Base-by-base conservation (phyloP, 2,888 invertebrate species). In the Brenthis daphne region DNA sequence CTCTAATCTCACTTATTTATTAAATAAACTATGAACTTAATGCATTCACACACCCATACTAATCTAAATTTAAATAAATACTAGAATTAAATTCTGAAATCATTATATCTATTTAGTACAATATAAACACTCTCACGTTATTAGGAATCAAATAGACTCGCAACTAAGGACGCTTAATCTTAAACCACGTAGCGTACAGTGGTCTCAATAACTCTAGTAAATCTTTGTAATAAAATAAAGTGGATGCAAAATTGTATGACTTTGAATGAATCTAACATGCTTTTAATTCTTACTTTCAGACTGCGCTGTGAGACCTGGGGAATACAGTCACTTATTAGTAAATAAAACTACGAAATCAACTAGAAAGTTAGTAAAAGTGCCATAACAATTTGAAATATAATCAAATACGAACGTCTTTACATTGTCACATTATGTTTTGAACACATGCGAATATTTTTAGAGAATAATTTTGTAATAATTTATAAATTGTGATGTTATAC, bases 271-370 rank as follows among this genome's bases (percentile, higher is more conserved):
- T 75, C 82, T 84, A 81, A 80, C 91, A 91, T 91, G 91, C 90
- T 85, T 67, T 80, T 84, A 76, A 71, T 75, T 85, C 92, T 92
- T 92, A 92, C 92, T 92, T 89, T 92, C 92, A 81, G 92, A 90
- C 90, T 89, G 84, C 87, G 80, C 85, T 81, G 92, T 92, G 85
- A 92, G 92, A 92, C 92, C 92, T 92, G 92, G 86, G 91, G 82
- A 91, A 90, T 86, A 90, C 82, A 89, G 81, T 77, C 86, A 85
- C 76, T 78, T 79, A 85, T 90, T 90, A 90, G 85, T 89, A 79
- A 64, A 68, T 73, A 66, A 55, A 20, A 61, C 68, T 66, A 65
- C 55, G 57, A 65, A 60, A 56, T 16, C 14, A 48, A 50, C 54
- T 67, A 64, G 16, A 57, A 50, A 60, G 29, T 60, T 50, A n/a